phyloP scores from a whole-genome alignment of 2,888 invertebrate genomes.

The Orchesellides sinensis region DNA sequence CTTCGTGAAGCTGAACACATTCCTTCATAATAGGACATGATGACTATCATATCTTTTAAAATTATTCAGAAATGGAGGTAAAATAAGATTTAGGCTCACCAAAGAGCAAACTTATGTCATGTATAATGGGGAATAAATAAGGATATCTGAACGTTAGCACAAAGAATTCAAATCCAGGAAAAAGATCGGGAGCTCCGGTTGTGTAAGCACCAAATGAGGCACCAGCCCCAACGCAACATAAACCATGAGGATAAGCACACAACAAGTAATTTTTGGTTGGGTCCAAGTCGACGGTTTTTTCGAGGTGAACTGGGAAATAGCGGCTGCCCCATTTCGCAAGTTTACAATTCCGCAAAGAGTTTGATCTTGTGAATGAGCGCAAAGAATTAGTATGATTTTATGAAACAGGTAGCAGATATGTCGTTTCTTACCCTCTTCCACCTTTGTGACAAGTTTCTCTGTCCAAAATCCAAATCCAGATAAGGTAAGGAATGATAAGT shows the following conservation, averaged over 20 bases:
- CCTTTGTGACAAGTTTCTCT: constrained; percentile 50
- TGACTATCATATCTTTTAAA: no score
- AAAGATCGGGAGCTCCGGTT: constrained; percentile 70
- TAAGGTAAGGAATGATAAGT: constrained; percentile 46
- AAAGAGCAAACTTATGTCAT: not conserved
- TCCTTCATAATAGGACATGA: no score
- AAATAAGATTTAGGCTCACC: not conserved
- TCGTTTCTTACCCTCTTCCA: constrained; percentile 73
- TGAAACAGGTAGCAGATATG: constrained; percentile 83
- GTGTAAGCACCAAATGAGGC: constrained; percentile 85
- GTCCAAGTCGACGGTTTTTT: constrained; percentile 89
- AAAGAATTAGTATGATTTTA: constrained; percentile 76
- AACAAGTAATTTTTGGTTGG: constrained; percentile 85
- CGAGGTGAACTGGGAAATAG: constrained; percentile 90
- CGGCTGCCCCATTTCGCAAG: constrained; percentile 85
- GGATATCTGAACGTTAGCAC: constrained; percentile 84
- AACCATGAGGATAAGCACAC: constrained; percentile 91
- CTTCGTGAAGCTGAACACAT: constrained; percentile 80
- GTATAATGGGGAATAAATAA: constrained; percentile 84
- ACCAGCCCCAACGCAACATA: constrained; percentile 89
- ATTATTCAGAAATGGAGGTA: not conserved
- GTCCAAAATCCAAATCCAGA: constrained; percentile 77
- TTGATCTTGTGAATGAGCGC: no score
- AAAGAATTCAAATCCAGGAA: constrained; percentile 78
- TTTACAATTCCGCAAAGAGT: constrained; percentile 76